These are phyloP conservation scores for Tenthredo amoena DNA, from an alignment of 2,888 invertebrate genomes.

Conservation along the genomic window DNA sequence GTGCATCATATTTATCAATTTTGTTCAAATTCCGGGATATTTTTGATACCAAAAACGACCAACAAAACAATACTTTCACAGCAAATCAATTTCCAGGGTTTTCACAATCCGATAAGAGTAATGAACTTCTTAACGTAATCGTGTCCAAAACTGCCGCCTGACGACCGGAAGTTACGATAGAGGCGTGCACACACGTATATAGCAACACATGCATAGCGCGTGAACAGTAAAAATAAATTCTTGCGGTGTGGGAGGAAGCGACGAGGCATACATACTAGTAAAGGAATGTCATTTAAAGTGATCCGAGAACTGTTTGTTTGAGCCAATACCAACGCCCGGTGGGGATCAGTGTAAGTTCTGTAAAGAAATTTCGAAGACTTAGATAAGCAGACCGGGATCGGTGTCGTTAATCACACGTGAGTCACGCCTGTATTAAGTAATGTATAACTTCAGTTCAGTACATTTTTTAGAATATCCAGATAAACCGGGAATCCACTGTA, in stretches of 20 bases:
- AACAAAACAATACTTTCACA: background rate
- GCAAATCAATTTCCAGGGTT: background rate
- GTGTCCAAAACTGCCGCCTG: background rate
- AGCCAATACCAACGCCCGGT: background rate
- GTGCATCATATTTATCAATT: background rate
- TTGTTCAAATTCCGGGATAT: background rate
- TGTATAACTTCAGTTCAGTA: background rate
- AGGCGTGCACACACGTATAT: background rate
- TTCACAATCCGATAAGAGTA: background rate
- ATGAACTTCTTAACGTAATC: background rate
- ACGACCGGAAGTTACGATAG: background rate
- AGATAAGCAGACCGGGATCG: background rate
- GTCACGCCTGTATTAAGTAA: conserved; percentile 21
- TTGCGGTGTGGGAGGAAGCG: conserved; percentile 30
- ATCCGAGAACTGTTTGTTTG: conserved; percentile 9
- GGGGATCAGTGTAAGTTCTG: background rate
- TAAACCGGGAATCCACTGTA: background rate
- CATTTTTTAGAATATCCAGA: background rate
- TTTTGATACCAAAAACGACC: background rate
- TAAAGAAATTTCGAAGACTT: background rate
- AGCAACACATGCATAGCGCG: background rate
- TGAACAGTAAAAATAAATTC: conserved; percentile 50
- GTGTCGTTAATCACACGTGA: conserved; percentile 12
- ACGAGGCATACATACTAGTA: background rate
- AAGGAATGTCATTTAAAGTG: conserved; percentile 24